A percentile compares a stretch with the other conserved stretches of the same genome.
These are phyloP conservation scores for Hoplostethus atlanticus DNA, from an alignment of 2,797 vertebrate species.

Conservation along the genomic window DNA sequence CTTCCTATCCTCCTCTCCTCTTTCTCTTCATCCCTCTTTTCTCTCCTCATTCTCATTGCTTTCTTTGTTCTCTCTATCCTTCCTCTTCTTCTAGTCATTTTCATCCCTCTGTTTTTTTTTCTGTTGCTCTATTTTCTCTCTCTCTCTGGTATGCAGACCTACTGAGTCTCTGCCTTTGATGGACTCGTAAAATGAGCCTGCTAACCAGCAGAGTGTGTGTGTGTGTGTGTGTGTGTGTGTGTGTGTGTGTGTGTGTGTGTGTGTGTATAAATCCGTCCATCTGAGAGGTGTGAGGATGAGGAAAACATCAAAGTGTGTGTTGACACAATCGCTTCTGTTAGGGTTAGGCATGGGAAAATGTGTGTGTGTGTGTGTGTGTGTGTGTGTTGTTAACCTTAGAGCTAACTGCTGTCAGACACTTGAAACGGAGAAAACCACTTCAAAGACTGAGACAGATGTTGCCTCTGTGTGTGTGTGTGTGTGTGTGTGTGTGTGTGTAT, in stretches of 20 bases:
- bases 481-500: slow-evolving; percentile 27
- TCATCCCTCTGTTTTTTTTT: neutral
- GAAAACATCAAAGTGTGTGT: slow-evolving; percentile 2
- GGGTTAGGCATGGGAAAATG: neutral
- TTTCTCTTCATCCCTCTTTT: neutral
- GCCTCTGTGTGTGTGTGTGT: neutral
- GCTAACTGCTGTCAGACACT: slow-evolving; percentile 43
- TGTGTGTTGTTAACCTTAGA: slow-evolving; percentile 12
- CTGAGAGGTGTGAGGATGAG: neutral
- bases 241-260: slow-evolving; percentile 27
- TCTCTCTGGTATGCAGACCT: slow-evolving; percentile 52
- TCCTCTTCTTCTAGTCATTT: neutral
- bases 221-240: slow-evolving; percentile 28
- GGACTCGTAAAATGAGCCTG: slow-evolving; percentile 40
- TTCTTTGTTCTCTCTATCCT: neutral
- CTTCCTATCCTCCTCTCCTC: neutral
- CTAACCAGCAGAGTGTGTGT: slow-evolving; percentile 36
- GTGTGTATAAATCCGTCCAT: neutral
- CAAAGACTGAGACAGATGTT: slow-evolving; percentile 54
- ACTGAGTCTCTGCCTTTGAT: slow-evolving; percentile 40
- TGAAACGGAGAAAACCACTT: slow-evolving; percentile 56
- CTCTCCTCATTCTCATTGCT: no score
- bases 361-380: slow-evolving; percentile 5
- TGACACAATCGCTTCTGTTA: neutral
- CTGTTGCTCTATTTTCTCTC: neutral